Conservation (phyloP, 2,888 invertebrate genomes). For the Napeogenes sylphis region DNA sequence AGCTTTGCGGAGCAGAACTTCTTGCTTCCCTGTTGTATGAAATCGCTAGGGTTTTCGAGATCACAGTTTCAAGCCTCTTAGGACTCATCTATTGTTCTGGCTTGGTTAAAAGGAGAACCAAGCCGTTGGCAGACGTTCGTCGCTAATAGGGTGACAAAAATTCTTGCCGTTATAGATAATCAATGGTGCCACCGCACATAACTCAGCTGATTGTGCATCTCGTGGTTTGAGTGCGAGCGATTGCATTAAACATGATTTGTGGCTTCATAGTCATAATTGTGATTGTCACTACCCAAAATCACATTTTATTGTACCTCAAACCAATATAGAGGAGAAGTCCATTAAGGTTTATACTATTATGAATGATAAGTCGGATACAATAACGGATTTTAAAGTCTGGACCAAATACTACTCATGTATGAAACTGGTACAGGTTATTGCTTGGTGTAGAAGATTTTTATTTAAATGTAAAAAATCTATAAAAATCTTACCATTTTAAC, state of each 20-base stretch:
- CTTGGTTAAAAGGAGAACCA: slow-evolving; percentile 26
- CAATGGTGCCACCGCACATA: slow-evolving; percentile 27
- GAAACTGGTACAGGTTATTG: too few relatives aligned
- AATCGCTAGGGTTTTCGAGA: slow-evolving; percentile 18
- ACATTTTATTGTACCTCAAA: too few relatives aligned
- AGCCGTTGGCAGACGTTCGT: slow-evolving; percentile 32
- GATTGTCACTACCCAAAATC: too few relatives aligned
- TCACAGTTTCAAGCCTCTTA: slow-evolving; percentile 22
- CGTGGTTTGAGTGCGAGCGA: slow-evolving; percentile 14
- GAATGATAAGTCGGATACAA: too few relatives aligned
- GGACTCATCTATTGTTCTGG: slow-evolving; percentile 28
- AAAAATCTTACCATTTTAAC: too few relatives aligned
- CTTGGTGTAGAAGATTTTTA: too few relatives aligned
- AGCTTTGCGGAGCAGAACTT: slow-evolving; percentile 21
- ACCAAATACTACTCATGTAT: too few relatives aligned
- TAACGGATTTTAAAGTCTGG: too few relatives aligned
- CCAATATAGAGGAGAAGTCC: too few relatives aligned
- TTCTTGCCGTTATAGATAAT: slow-evolving; percentile 6
- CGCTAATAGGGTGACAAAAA: slow-evolving; percentile 27
- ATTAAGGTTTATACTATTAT: too few relatives aligned
- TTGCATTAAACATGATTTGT: slow-evolving; percentile 20
- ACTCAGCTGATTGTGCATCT: slow-evolving; percentile 29
- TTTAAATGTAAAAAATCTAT: too few relatives aligned
- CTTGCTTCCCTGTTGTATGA: slow-evolving; percentile 23
- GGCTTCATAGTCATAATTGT: slow-evolving; percentile 25